phyloP scores from a whole-genome alignment of 2,797 vertebrate species.

The Sebastes iracundus region DNA sequence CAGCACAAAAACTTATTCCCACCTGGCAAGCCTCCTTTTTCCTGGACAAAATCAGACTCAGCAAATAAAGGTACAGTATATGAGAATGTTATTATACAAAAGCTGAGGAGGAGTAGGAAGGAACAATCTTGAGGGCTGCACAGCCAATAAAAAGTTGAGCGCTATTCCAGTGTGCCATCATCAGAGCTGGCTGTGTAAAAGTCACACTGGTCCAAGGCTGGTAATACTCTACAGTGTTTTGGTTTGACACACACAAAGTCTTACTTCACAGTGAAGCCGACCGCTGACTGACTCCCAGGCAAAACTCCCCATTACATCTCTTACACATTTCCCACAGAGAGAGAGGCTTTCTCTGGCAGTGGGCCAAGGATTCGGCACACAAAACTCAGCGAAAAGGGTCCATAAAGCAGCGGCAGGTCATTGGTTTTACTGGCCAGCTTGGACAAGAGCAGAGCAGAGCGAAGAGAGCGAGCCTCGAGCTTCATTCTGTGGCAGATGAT shows the following conservation, averaged over 20 bases:
- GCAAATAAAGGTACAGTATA: slow-evolving; percentile 29
- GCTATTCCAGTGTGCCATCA: slow-evolving; percentile 45
- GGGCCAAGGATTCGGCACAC: slow-evolving; percentile 41
- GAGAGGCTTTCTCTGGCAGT: slow-evolving; percentile 58
- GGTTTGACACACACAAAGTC: slow-evolving; percentile 9
- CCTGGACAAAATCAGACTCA: slow-evolving; percentile 27
- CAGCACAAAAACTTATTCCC: slow-evolving; percentile 10
- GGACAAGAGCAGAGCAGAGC: not conserved
- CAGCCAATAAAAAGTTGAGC: slow-evolving; percentile 46
- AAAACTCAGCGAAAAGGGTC: slow-evolving; percentile 39
- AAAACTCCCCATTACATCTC: slow-evolving; percentile 72
- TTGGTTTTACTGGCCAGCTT: slow-evolving; percentile 27
- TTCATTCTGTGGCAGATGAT: slow-evolving; percentile 27
- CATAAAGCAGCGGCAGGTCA: slow-evolving; percentile 43
- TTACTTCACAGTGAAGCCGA: slow-evolving; percentile 38
- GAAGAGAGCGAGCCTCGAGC: not conserved
- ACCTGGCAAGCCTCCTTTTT: slow-evolving; percentile 14
- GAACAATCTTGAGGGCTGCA: slow-evolving; percentile 20
- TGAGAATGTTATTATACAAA: slow-evolving; percentile 28
- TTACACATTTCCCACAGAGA: slow-evolving; percentile 67
- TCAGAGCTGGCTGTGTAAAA: slow-evolving; percentile 43
- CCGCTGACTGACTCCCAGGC: slow-evolving; percentile 60
- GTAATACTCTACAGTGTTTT: slow-evolving; percentile 48
- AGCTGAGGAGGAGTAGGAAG: slow-evolving; percentile 18
- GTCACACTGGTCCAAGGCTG: slow-evolving; percentile 30